A percentile compares a stretch with the other conserved stretches of the same genome.
phyloP scores from a whole-genome alignment of 2,888 invertebrate genomes.

The Ophioninae sp. region DNA sequence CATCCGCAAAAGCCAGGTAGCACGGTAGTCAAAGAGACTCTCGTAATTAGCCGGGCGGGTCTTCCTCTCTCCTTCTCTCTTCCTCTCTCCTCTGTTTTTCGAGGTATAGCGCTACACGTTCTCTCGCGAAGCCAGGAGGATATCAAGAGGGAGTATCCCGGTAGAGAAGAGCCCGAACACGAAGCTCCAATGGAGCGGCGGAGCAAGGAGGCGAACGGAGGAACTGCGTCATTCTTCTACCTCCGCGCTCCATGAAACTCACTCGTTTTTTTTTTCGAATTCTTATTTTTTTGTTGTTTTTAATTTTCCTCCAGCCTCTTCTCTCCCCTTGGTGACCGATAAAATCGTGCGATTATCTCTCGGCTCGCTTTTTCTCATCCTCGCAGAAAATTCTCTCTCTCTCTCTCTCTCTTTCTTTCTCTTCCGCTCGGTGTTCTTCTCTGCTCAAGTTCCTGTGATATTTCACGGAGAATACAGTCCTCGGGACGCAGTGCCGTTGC shows the following conservation, averaged over 20 bases:
- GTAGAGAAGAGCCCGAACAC: slow-evolving; percentile 38
- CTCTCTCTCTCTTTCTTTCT: slow-evolving; percentile 9
- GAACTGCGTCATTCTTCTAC: slow-evolving; percentile 42
- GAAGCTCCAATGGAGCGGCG: slow-evolving; percentile 46
- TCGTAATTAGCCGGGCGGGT: slow-evolving; percentile 76
- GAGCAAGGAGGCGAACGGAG: slow-evolving; percentile 23
- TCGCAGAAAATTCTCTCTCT: slow-evolving; percentile 57
- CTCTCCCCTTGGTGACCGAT: slow-evolving; percentile 56
- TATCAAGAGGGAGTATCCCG: slow-evolving; percentile 66
- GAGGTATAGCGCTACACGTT: slow-evolving; percentile 54
- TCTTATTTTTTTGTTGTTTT: slow-evolving; percentile 29
- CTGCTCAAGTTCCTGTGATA: slow-evolving; percentile 49
- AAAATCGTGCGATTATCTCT: slow-evolving; percentile 64
- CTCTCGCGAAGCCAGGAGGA: slow-evolving; percentile 55
- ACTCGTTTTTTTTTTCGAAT: slow-evolving; percentile 20
- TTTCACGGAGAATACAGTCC: slow-evolving; percentile 60
- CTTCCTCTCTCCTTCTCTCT: slow-evolving; percentile 54
- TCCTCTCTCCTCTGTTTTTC: slow-evolving; percentile 55
- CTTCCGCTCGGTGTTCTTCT: not conserved
- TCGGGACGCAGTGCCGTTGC: slow-evolving; percentile 28
- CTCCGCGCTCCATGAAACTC: slow-evolving; percentile 36
- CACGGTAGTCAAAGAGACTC: slow-evolving; percentile 75
- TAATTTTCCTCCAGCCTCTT: slow-evolving; percentile 37
- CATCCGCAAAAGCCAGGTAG: slow-evolving; percentile 71
- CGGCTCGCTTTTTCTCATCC: slow-evolving; percentile 60